Base-by-base conservation (phyloP, 2,888 invertebrate species). In the Papilio protenor region DNA sequence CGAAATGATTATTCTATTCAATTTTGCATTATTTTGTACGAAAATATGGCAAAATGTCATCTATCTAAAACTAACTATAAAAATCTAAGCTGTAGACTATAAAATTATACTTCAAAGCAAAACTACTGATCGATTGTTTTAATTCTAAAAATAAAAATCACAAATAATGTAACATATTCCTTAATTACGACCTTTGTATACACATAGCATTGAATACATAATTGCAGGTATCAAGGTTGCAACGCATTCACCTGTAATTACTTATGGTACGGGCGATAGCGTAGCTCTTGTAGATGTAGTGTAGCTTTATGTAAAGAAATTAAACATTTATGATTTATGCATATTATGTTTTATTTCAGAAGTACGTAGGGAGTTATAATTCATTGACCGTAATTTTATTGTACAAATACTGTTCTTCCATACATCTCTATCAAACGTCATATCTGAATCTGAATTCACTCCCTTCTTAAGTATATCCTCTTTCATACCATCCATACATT, bases 241-340 rank as follows among this genome's bases (percentile, higher is more conserved):
- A 61, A 16, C 16, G 23, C 27, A 61, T 27, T 61, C 61, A 61
- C 61, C 61, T 27, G 23, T 27, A 61, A 61, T 61, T 61, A 61
- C 61, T 27, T 27, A 14, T 27, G 61, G 27, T 27, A 27, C 61
- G 27, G 2, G 61, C 61, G 14, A 61, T 16, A 16, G 5, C 61
- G 61, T 61, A 59, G 59, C 59, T 14, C 23, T 23, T 6, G 18
- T 55, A n/a, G 10, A 55, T 55, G 52, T 52, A 18, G 18, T 49
- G 52, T 55, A 55, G 40, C 40, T 40, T 55, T 55, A 55, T 55
- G n/a, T 55, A 55, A n/a, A 52, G 55, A n/a, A 55, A 40, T 40
- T 40, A 40, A 18, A 55, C n/a, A 55, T 55, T 10, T 55, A n/a
- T 40, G 40, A 5, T 40, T 40, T 8, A 40, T 40, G 40, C 40